Base-by-base conservation (phyloP, 1,140 invertebrate species). In the Heliconius eleuchia region DNA sequence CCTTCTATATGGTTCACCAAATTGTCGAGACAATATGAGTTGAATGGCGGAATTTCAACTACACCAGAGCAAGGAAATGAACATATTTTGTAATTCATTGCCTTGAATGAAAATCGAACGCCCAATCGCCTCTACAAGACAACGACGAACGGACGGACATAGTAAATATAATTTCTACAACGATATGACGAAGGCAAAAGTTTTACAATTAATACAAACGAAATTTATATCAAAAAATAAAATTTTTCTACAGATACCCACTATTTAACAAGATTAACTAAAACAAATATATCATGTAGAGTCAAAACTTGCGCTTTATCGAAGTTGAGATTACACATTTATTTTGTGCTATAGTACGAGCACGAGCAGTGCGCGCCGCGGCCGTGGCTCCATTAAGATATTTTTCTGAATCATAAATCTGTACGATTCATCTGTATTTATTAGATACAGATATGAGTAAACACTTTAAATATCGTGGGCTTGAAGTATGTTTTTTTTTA, bases 361-460 rank as follows among this genome's bases (percentile, higher is more conserved):
- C 77, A 87, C 84, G 88, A 86, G 86, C 89, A 91, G 50, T 89
- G 90, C 91, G 87, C 87, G 83, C 52, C 55, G 1, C 19, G 88
- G 87, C 91, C 90, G 87, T 86, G 85, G 88, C 86, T 92, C 91
- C 91, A 94, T 94, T 94, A 94, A 91, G 91, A 94, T 89, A 93
- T 93, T 92, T 92, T 93, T 93, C 91, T 93, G 87, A 89, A 89
- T 91, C 90, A 93, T 94, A 94, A 94, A 94, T 94, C 92, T 91
- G 85, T 83, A 84, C 80, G 55, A 87, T 18, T 52, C 13, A 16
- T 46, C 42, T 46, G 13, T 46, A 46, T 46, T 46, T 46, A 46
- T 46, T 46, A 46, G 90, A 92, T 92, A 92, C 87, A 88, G 89
- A 91, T 93, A 93, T 88, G 87, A 85, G 89, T 88, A 90, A 89